Percentiles rank a stretch among this genome's conserved stretches.
Conservation (phyloP, 2,888 invertebrate species). For the Tethea ocularis region DNA sequence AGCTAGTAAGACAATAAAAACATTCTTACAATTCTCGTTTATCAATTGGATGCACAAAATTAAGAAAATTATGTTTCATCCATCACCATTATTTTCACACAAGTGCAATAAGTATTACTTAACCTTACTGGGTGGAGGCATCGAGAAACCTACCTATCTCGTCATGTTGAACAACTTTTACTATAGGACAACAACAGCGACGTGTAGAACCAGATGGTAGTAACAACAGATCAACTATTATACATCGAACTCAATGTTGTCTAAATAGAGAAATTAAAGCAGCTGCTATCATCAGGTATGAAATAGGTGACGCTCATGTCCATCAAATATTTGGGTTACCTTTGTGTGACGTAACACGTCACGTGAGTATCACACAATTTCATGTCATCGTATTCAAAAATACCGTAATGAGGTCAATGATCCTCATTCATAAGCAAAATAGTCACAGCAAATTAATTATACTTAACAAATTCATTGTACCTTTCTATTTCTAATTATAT, state of each 20-base stretch:
- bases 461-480: background rate
- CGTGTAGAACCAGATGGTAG: no score
- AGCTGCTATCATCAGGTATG: background rate
- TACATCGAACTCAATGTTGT: background rate
- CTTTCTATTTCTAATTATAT: conserved; percentile 3
- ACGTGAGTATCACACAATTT: conserved; percentile 31
- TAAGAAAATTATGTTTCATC: no score
- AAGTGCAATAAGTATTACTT: no score
- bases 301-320: background rate
- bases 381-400: conserved; percentile 19
- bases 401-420: conserved; percentile 23
- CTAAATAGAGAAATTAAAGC: background rate
- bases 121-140: no score
- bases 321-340: conserved; percentile 6
- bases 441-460: background rate
- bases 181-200: no score
- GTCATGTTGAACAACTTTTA: no score
- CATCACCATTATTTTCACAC: no score
- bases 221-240: no score
- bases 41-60: no score
- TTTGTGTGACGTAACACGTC: conserved; percentile 16
- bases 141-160: no score
- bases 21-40: no score
- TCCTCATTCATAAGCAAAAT: conserved; percentile 18
- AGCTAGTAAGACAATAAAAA: no score